Percentiles rank a stretch among this genome's conserved stretches.
These are phyloP conservation scores for Glomeris marginata DNA, from an alignment of 2,888 invertebrate genomes.

Conservation along the genomic window DNA sequence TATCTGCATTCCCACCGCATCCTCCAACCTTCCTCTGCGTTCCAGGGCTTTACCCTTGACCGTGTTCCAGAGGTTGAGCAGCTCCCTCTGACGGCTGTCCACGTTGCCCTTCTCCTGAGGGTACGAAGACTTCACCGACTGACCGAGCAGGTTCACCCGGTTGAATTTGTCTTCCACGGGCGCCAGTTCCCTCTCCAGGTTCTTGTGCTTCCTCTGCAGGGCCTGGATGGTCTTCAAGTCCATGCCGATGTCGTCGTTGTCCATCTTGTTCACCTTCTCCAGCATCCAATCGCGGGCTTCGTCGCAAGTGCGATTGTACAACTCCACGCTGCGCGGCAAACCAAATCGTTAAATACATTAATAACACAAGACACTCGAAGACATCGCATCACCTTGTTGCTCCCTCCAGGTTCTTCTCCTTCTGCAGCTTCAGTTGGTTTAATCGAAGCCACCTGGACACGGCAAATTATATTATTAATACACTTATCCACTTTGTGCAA, in stretches of 20 bases:
- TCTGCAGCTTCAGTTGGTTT: constrained; percentile 69
- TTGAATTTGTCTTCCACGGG: constrained; percentile 85
- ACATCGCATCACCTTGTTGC: constrained; percentile 47
- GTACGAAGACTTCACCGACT: constrained; percentile 80
- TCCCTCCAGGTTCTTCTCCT: constrained; percentile 81
- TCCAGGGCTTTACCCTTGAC: constrained; percentile 69
- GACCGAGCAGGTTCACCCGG: constrained; percentile 70
- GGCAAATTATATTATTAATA: no score
- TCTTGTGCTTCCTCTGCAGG: constrained; percentile 64
- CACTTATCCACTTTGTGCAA: no score
- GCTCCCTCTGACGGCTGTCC: constrained; percentile 63
- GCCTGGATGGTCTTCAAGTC: constrained; percentile 85
- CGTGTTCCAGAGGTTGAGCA: constrained; percentile 74
- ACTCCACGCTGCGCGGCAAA: constrained; percentile 55
- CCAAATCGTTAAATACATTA: not conserved
- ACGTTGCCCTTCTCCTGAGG: constrained; percentile 80
- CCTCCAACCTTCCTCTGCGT: constrained; percentile 68
- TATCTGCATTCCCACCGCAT: constrained; percentile 89
- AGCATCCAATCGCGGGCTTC: constrained; percentile 96
- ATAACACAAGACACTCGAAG: not conserved
- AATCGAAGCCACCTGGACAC: constrained; percentile 63
- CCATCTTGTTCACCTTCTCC: constrained; percentile 84
- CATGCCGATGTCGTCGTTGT: constrained; percentile 46
- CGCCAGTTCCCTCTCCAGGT: constrained; percentile 83
- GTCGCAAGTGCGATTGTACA: constrained; percentile 90